A percentile compares a stretch with the other conserved stretches of the same genome.
Conservation (phyloP, 2,888 invertebrate genomes). For the Penaeus monodon region DNA sequence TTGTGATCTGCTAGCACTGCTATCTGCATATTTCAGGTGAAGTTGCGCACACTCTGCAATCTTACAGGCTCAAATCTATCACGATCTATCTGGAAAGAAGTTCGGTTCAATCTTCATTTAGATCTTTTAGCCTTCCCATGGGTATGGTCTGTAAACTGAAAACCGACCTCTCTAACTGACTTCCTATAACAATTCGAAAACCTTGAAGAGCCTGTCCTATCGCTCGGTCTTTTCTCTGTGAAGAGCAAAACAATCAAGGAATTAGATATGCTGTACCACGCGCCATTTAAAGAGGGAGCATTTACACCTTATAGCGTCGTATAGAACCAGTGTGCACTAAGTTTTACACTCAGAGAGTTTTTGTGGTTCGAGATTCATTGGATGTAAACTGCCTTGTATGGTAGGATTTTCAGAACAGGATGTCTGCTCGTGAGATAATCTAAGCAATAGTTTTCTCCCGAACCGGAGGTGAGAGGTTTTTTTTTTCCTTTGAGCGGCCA, state of each 20-base stretch:
- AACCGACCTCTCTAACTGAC: no score
- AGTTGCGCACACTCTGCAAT: neutral
- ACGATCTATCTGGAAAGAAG: neutral
- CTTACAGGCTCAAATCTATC: no score
- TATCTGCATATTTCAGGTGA: slow-evolving; percentile 16
- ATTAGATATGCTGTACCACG: neutral
- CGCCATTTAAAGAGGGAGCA: neutral
- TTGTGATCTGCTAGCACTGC: neutral
- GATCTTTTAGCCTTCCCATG: no score
- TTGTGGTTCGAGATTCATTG: neutral
- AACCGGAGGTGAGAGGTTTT: slow-evolving; percentile 25
- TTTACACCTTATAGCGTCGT: no score
- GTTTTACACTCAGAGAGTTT: no score
- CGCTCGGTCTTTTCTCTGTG: no score
- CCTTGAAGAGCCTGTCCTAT: no score
- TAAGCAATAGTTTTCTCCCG: slow-evolving; percentile 12
- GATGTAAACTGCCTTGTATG: no score
- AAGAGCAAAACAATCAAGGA: no score
- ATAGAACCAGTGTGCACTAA: no score
- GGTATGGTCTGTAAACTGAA: no score
- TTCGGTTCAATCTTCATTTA: neutral
- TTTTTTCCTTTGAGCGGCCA: slow-evolving; percentile 10
- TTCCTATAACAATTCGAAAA: no score
- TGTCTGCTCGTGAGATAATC: slow-evolving; percentile 31
- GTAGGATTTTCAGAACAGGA: slow-evolving; percentile 16